These are phyloP conservation scores for Pygoscelis adeliae DNA, from an alignment of 2,113 vertebrate species.

Conservation along the genomic window DNA sequence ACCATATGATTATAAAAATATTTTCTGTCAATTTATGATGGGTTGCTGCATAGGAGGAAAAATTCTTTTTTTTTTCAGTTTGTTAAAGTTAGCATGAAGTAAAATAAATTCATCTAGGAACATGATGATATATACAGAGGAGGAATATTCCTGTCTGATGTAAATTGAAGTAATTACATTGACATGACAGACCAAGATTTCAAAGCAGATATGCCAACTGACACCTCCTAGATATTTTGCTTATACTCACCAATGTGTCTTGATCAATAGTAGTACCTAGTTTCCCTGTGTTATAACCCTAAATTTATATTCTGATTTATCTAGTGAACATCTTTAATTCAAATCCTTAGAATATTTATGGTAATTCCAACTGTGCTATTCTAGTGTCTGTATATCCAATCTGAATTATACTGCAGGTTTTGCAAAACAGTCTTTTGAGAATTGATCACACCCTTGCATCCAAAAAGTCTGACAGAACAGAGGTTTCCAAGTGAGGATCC, in stretches of 20 bases:
- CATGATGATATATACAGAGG: not conserved
- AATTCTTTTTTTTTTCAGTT: not conserved
- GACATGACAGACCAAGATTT: not conserved
- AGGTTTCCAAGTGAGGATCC: not conserved
- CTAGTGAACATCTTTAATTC: not conserved
- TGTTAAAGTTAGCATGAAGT: not conserved
- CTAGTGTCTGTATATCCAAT: not conserved
- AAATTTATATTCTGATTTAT: not conserved
- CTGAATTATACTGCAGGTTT: not conserved
- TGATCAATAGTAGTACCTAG: not conserved
- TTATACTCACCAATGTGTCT: not conserved
- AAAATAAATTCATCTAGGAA: not conserved
- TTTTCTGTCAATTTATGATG: not conserved
- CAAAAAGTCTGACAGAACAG: not conserved
- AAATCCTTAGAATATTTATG: not conserved
- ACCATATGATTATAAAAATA: not conserved
- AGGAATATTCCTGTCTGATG: not conserved
- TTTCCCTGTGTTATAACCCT: not conserved
- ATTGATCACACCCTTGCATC: not conserved
- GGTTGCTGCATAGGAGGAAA: not conserved
- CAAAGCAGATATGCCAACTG: not conserved
- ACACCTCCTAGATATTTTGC: not conserved
- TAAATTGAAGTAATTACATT: not conserved
- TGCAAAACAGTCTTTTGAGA: not conserved
- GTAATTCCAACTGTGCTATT: not conserved